A percentile compares a stretch with the other conserved stretches of the same genome.
These are phyloP conservation scores for Leptocoma aspasia DNA, from an alignment of 2,113 vertebrate genomes.

Conservation along the genomic window DNA sequence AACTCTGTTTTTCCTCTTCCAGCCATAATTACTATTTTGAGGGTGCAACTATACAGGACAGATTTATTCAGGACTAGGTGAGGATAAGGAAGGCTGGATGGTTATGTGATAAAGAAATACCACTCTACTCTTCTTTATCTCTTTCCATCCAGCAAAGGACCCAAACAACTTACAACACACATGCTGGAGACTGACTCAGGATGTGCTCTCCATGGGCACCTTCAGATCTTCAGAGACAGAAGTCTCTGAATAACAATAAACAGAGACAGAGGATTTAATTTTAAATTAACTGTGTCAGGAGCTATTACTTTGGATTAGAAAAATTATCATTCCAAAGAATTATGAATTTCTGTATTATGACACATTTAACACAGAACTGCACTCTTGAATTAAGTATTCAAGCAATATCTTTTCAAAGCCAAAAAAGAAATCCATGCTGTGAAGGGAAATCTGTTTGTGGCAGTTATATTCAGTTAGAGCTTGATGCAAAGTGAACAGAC, in stretches of 20 bases:
- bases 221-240: neutral
- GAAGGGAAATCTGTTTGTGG: neutral
- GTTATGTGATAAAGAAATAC: neutral
- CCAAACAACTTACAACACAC: neutral
- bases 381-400: neutral
- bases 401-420: neutral
- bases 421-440: neutral
- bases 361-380: neutral
- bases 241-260: neutral
- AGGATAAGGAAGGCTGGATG: neutral
- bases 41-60: neutral
- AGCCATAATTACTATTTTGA: neutral
- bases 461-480: neutral
- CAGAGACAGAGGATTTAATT: neutral
- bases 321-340: neutral
- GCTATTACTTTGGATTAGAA: neutral
- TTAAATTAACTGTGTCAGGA: neutral
- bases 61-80: neutral
- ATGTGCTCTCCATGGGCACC: neutral
- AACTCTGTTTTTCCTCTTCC: neutral
- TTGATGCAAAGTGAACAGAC: neutral
- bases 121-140: neutral
- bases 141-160: neutral
- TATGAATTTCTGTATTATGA: constrained; percentile 20
- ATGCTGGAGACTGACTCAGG: neutral